A percentile compares a stretch with the other conserved stretches of the same genome.
Evolutionary conservation across 2,888 invertebrate genomes (phyloP).

Genomic region (Agrenia bidenticulata): DNA sequence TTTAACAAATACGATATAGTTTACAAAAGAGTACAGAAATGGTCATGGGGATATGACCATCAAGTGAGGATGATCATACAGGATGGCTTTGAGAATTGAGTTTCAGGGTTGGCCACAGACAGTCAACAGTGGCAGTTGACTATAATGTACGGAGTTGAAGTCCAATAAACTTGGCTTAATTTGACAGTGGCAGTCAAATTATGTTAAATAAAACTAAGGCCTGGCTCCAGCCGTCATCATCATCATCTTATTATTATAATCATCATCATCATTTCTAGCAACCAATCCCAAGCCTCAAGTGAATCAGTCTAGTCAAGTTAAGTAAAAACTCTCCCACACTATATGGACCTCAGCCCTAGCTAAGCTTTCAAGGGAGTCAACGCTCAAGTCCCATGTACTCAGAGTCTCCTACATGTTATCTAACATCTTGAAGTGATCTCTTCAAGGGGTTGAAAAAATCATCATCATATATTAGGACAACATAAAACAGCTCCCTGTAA

Average conservation of each 20-base stretch:
- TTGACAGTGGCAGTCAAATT: slow-evolving; percentile 36
- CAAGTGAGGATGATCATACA: too few species aligned
- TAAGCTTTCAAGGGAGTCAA: slow-evolving; percentile 6
- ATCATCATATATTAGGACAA: slow-evolving; percentile 8
- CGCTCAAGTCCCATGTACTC: neutral
- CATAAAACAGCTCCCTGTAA: slow-evolving; percentile 7
- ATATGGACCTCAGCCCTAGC: slow-evolving; percentile 17
- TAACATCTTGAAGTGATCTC: neutral
- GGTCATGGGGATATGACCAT: too few species aligned
- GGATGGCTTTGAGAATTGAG: neutral
- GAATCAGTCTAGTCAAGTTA: neutral
- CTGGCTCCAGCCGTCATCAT: slow-evolving; percentile 35
- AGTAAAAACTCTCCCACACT: slow-evolving; percentile 11
- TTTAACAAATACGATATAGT: too few species aligned
- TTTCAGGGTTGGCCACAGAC: too few species aligned
- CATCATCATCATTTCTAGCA: slow-evolving; percentile 22
- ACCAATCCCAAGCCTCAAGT: neutral
- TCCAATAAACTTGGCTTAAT: slow-evolving; percentile 32
- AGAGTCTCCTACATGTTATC: neutral
- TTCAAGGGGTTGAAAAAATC: neutral
- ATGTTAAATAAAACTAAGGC: slow-evolving; percentile 31
- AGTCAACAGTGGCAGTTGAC: slow-evolving; percentile 7
- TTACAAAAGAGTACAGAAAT: too few species aligned
- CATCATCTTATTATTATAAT: slow-evolving; percentile 28
- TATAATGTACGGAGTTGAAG: slow-evolving; percentile 7